Base-by-base conservation (phyloP, 2,888 invertebrate species). In the Bembecia ichneumoniformis region DNA sequence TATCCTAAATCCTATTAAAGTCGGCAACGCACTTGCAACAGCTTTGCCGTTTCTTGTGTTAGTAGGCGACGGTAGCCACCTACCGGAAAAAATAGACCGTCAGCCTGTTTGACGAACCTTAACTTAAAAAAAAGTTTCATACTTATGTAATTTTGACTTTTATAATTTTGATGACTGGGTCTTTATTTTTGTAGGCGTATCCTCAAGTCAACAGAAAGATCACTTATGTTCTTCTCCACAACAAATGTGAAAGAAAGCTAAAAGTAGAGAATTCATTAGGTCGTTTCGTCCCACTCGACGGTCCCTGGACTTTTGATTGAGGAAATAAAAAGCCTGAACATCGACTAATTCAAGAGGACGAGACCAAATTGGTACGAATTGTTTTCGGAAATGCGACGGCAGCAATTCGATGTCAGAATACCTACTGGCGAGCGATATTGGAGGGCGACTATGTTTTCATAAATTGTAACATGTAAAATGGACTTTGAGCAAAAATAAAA, bases 231-330 rank as follows among this genome's bases (percentile, higher is more conserved):
- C 20, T 40, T 14, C 40, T 40, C 40, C 13, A 14, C 14, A 14
- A 13, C 40, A 13, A 3, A 59, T 28, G 28, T 28, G 28, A 57
- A 62, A 65, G 66, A 63, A 64, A 71, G 70, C 68, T 68, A 61
- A 67, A 65, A 72, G 67, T 61, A 59, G 57, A 66, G 79, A 77
- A 82, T 82, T 82, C 82, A 83, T 84, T 83, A 84, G 76, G 71
- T 76, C 77, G 76, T 78, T 75, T 60, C 64, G 64, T 58, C 74
- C 77, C 78, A 79, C 82, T 80, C 67, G 67, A 73, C 69, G 71
- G 70, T 76, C 74, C 77, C 80, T 68, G 74, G 77, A 76, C 79
- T 70, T 82, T 81, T 81, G 82, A 86, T 84, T 82, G 83, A 72
- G 79, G 82, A 77, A 77, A 82, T 82, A 81, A 83, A 83, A 80